These are phyloP conservation scores for Caenorhabditis imperialis DNA, from an alignment of 2,888 invertebrate species.

Conservation along the genomic window DNA sequence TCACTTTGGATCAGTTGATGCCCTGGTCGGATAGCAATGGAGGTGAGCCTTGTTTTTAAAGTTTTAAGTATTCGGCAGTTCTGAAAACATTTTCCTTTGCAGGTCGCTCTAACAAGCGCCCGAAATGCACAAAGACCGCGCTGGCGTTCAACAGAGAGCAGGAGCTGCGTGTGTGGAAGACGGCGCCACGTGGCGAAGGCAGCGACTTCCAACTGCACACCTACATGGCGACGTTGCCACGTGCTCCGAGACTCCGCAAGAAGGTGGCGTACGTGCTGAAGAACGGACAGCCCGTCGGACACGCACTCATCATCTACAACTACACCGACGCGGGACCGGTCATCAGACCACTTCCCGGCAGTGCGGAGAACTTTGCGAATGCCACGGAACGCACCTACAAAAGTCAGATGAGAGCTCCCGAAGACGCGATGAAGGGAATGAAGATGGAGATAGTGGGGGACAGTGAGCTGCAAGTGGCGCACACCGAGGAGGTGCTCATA, in stretches of 20 bases:
- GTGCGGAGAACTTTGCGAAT: too few species aligned
- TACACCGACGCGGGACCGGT: constrained; percentile 59
- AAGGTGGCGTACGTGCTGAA: constrained; percentile 53
- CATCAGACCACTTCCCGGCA: too few species aligned
- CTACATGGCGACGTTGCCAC: constrained; percentile 58
- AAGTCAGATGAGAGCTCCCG: too few species aligned
- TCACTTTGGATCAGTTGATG: constrained; percentile 59
- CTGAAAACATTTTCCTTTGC: too few species aligned
- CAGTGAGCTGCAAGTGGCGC: too few species aligned
- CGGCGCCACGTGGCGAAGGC: constrained; percentile 5
- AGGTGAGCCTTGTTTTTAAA: too few species aligned
- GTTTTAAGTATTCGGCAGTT: too few species aligned
- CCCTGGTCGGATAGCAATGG: constrained; percentile 62
- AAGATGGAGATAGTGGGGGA: too few species aligned
- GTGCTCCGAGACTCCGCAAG: constrained; percentile 59
- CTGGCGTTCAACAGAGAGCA: constrained; percentile 28
- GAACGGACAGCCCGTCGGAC: constrained; percentile 48
- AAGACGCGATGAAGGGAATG: too few species aligned
- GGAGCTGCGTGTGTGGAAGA: constrained; percentile 35
- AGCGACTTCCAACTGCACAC: constrained; percentile 50
- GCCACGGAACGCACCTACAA: too few species aligned
- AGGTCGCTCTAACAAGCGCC: neutral
- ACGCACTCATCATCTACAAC: constrained; percentile 56
- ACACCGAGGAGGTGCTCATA: too few species aligned
- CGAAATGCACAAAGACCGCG: constrained; percentile 35